Percentiles rank a stretch among this genome's conserved stretches.
phyloP scores from a whole-genome alignment of 1,140 invertebrate genomes.

The Drosophila dunni region DNA sequence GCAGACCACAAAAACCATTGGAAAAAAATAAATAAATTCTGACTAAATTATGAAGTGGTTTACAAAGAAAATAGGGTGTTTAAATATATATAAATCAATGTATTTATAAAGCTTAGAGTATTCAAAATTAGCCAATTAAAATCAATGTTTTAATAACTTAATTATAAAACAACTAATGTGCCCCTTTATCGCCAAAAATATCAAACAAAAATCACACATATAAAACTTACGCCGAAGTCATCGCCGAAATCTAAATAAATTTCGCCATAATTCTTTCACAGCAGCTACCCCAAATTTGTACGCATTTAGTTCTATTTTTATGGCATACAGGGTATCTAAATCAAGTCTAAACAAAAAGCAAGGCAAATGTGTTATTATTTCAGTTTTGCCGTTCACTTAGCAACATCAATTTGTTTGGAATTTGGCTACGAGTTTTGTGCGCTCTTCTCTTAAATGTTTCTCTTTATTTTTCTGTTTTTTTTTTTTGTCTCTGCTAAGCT shows the following conservation, averaged over 20 bases:
- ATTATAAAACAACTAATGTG: too few relatives aligned
- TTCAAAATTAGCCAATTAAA: too few relatives aligned
- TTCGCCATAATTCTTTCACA: not conserved
- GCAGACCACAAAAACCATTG: not conserved
- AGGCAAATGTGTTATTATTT: slow-evolving; percentile 27
- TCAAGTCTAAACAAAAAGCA: slow-evolving; percentile 39
- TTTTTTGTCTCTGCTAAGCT: not conserved
- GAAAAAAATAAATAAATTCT: not conserved
- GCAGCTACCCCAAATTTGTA: not conserved
- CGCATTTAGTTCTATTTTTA: not conserved
- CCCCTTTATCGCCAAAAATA: too few relatives aligned
- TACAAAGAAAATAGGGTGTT: too few relatives aligned
- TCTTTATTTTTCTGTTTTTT: not conserved
- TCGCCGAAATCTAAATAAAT: not conserved
- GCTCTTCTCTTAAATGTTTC: not conserved
- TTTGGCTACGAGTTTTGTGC: not conserved
- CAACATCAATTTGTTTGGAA: slow-evolving; percentile 43
- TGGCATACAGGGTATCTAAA: slow-evolving; percentile 14
- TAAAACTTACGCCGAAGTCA: not conserved
- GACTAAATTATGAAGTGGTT: too few relatives aligned
- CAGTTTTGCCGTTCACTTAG: slow-evolving; percentile 22
- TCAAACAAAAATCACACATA: not conserved
- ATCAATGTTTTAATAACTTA: too few relatives aligned
- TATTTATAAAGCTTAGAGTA: too few relatives aligned
- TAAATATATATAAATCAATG: too few relatives aligned